phyloP scores from a whole-genome alignment of 2,888 invertebrate species.

The Rotaria magnacalcarata region DNA sequence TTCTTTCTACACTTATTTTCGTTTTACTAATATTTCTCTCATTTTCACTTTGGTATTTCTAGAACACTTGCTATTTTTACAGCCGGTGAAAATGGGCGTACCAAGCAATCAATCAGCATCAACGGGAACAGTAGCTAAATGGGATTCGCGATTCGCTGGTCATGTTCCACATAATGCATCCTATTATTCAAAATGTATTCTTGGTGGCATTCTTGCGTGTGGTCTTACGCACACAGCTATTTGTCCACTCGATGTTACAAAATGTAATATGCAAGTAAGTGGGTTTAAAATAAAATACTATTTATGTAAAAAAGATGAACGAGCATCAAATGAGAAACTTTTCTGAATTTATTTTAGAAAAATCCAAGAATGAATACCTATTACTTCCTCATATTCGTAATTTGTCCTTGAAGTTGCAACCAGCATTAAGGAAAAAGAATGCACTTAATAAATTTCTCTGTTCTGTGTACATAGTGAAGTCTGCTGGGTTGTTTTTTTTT shows the following conservation, averaged over 20 bases:
- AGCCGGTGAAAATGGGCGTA: neutral
- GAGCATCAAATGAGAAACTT: neutral
- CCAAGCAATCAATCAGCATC: neutral
- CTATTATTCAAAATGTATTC: conserved; percentile 23
- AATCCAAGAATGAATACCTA: neutral
- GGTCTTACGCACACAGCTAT: conserved; percentile 33
- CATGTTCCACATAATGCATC: conserved; percentile 6
- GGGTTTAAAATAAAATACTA: neutral
- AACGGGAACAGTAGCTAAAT: neutral
- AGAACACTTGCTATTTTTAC: neutral
- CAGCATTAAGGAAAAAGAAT: neutral
- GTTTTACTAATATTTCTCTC: neutral
- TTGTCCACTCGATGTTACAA: conserved; percentile 36
- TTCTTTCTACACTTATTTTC: neutral
- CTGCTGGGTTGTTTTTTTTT: too few relatives aligned
- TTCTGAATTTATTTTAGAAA: neutral
- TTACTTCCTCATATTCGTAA: too few relatives aligned
- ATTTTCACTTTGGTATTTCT: neutral
- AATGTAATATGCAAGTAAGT: conserved; percentile 36
- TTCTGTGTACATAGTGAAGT: neutral
- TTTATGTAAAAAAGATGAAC: neutral
- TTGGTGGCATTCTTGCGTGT: conserved; percentile 29
- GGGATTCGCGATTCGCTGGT: conserved; percentile 29
- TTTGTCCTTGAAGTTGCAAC: neutral
- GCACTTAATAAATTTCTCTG: neutral